A percentile compares a stretch with the other conserved stretches of the same genome.
Evolutionary conservation across 1,140 invertebrate species (phyloP).

Genomic region (Heliothis virescens): DNA sequence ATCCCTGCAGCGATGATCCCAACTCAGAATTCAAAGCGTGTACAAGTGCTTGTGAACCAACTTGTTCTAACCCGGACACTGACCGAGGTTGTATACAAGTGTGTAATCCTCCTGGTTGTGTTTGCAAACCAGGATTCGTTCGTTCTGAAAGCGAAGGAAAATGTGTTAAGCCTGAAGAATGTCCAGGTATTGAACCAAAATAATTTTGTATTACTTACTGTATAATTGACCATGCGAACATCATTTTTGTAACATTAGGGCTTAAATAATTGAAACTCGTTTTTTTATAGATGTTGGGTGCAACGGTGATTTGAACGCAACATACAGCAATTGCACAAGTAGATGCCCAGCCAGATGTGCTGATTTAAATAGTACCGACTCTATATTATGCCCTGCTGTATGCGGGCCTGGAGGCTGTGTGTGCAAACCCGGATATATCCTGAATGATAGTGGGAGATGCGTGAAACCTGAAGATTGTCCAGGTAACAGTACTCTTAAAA

Average conservation of each 20-base stretch:
- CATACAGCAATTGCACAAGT: no score
- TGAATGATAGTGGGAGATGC: constrained; percentile 7
- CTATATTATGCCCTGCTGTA: background rate
- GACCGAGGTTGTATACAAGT: background rate
- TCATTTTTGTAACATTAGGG: no score
- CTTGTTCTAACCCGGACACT: background rate
- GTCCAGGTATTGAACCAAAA: constrained; percentile 2
- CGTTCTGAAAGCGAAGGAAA: background rate
- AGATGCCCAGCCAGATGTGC: no score
- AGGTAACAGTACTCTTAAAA: constrained; percentile 40
- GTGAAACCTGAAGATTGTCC: constrained; percentile 48
- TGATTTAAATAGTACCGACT: no score
- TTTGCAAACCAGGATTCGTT: constrained; percentile 15
- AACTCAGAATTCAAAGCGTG: constrained; percentile 4
- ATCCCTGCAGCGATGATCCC: background rate
- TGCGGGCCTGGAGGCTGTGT: constrained; percentile 7
- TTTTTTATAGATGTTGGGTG: no score
- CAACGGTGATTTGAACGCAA: no score
- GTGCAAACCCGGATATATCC: constrained; percentile 41
- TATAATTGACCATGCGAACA: no score
- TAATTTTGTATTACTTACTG: no score
- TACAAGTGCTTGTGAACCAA: background rate
- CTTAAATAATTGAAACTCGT: no score
- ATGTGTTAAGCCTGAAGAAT: constrained; percentile 1
- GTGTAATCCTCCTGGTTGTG: background rate